Conservation (phyloP, 2,888 invertebrate species). For the Drosophila ustulata region DNA sequence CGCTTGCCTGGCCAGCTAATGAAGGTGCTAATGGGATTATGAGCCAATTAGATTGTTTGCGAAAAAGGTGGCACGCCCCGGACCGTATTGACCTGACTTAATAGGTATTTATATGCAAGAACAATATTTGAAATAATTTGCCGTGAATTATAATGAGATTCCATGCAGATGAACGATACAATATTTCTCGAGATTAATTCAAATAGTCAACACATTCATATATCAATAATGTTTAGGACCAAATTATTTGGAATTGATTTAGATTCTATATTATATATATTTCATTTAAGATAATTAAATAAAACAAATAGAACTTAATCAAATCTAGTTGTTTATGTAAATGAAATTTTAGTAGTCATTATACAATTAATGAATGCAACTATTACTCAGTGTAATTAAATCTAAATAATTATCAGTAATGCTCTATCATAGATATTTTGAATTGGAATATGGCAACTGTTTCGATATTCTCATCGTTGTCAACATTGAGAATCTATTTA, state of each 20-base stretch:
- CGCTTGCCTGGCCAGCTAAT: slow-evolving; percentile 27
- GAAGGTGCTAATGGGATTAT: slow-evolving; percentile 56
- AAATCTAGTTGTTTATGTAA: too few species aligned
- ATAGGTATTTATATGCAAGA: slow-evolving; percentile 4
- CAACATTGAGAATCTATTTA: slow-evolving; percentile 1
- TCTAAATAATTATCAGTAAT: background rate
- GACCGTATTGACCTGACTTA: slow-evolving; percentile 9
- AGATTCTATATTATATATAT: too few species aligned
- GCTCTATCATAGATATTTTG: background rate
- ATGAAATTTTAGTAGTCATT: too few species aligned
- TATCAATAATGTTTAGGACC: too few species aligned
- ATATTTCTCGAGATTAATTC: background rate
- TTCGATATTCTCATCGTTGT: background rate
- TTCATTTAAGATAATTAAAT: too few species aligned
- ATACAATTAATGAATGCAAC: background rate
- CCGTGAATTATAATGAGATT: background rate
- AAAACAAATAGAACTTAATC: too few species aligned
- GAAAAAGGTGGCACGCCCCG: slow-evolving; percentile 12
- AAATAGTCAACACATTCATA: background rate
- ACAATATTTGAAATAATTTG: slow-evolving; percentile 5
- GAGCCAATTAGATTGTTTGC: slow-evolving; percentile 43
- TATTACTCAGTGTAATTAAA: background rate
- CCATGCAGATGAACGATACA: background rate
- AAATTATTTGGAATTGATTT: too few species aligned
- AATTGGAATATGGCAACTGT: background rate